A percentile compares a stretch with the other conserved stretches of the same genome.
phyloP scores from a whole-genome alignment of 2,113 vertebrate species.

The Ranitomeya variabilis region DNA sequence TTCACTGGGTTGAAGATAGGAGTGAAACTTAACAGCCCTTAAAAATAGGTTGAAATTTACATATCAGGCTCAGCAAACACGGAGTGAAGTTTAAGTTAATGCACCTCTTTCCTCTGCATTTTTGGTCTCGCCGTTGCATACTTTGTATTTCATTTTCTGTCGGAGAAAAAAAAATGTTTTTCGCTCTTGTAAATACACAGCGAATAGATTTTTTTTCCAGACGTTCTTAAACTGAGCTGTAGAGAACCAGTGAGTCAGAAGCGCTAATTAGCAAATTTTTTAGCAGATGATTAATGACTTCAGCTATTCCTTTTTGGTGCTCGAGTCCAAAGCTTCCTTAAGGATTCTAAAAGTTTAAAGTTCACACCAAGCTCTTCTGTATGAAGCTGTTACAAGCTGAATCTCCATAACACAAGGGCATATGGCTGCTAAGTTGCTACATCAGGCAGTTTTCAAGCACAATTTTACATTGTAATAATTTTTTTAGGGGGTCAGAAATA shows the following conservation, averaged over 20 bases:
- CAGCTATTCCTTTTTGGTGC: constrained; percentile 26
- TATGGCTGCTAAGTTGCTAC: neutral
- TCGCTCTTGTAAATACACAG: neutral
- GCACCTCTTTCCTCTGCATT: constrained; percentile 23
- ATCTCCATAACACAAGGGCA: neutral
- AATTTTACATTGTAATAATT: neutral
- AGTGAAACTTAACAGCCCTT: constrained; percentile 70
- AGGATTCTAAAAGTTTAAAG: constrained; percentile 33
- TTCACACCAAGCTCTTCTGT: constrained; percentile 15
- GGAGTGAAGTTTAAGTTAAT: constrained; percentile 52
- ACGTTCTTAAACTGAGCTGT: constrained; percentile 11
- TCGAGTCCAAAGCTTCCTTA: constrained; percentile 20
- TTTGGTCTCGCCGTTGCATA: constrained; percentile 6
- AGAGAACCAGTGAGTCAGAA: constrained; percentile 36
- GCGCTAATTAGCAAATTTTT: constrained; percentile 46
- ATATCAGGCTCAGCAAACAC: constrained; percentile 69
- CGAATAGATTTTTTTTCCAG: constrained; percentile 34
- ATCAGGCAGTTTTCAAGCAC: neutral
- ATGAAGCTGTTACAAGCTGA: constrained; percentile 4
- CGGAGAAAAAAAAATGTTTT: constrained; percentile 16
- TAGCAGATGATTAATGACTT: constrained; percentile 52
- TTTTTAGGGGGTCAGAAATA: neutral
- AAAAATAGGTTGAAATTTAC: constrained; percentile 86
- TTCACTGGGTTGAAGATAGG: constrained; percentile 81
- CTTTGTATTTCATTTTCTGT: neutral